Base-by-base conservation (phyloP, 2,797 vertebrate species). In the Neosalanx taihuensis region DNA sequence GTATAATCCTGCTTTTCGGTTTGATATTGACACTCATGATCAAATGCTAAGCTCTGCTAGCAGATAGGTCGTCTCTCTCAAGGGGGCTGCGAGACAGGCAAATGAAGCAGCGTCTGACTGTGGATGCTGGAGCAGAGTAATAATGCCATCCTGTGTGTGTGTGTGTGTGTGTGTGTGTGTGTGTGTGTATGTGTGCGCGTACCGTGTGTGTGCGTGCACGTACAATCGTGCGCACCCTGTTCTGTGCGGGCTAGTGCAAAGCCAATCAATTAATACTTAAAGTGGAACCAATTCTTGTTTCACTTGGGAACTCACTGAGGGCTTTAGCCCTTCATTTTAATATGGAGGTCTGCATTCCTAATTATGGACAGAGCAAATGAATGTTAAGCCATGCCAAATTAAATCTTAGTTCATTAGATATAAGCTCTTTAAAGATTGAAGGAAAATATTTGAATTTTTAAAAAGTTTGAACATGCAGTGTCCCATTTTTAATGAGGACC, bases 191-290 rank as follows among this genome's bases (percentile, higher is more conserved):
- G 66, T 30, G 35, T 63, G 72, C 51, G 64, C 30, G 51, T 68
- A 46, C 10, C 7, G 69, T 74, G 76, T 53, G 41, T 75, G 75
- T 53, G 75, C 71, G 69, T 75, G 74, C 66, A 20, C 67, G 29
- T 37, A 35, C 29, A 29, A 61, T 26, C 9, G 23, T 31, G 59
- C 29, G 26, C 59, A 61, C 13, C 29, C 59, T 72, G 86, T 88
- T 84, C 86, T 86, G 88, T 89, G 90, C 87, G 88, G 89, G 90
- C 90, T 88, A 90, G 88, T 89, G 89, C 87, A 91, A 89, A 90
- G 89, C 89, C 90, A 91, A 92, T 92, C 89, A 90, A 90, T 90
- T 90, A 90, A 91, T 92, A 90, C 89, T 92, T 92, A 90, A 91
- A 91, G 90, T 92, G 89, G 89, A 92, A 91, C 89, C 89, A 91